These are phyloP conservation scores for Frankliniella intonsa DNA, from an alignment of 2,888 invertebrate genomes.

Conservation along the genomic window DNA sequence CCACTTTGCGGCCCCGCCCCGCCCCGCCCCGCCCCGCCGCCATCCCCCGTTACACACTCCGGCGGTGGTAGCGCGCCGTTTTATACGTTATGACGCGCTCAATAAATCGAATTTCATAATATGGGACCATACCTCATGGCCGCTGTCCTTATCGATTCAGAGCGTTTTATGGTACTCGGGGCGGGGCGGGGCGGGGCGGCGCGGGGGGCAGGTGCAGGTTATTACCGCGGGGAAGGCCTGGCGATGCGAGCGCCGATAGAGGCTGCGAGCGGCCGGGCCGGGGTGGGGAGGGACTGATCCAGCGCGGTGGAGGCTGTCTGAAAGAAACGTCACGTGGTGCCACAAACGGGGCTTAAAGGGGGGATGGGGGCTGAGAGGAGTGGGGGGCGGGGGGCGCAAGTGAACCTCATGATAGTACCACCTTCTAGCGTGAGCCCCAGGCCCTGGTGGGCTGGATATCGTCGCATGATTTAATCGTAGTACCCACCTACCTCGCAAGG, in stretches of 20 bases:
- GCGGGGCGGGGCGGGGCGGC: too few relatives aligned
- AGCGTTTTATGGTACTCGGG: conserved; percentile 1
- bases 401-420: neutral
- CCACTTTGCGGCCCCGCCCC: too few relatives aligned
- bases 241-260: neutral
- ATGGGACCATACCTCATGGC: neutral
- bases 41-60: neutral
- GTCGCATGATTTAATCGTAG: conserved; percentile 1
- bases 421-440: neutral
- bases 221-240: neutral
- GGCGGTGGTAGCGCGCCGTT: neutral
- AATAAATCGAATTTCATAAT: neutral
- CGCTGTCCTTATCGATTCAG: too few relatives aligned
- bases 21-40: neutral
- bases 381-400: neutral
- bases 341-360: neutral
- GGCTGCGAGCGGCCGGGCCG: neutral
- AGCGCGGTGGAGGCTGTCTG: too few relatives aligned
- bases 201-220: neutral
- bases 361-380: neutral
- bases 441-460: neutral
- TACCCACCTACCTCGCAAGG: neutral
- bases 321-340: too few relatives aligned
- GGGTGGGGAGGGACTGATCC: neutral
- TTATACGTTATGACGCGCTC: neutral